Conservation (phyloP, 2,113 vertebrate genomes). For the Guaruba guarouba region DNA sequence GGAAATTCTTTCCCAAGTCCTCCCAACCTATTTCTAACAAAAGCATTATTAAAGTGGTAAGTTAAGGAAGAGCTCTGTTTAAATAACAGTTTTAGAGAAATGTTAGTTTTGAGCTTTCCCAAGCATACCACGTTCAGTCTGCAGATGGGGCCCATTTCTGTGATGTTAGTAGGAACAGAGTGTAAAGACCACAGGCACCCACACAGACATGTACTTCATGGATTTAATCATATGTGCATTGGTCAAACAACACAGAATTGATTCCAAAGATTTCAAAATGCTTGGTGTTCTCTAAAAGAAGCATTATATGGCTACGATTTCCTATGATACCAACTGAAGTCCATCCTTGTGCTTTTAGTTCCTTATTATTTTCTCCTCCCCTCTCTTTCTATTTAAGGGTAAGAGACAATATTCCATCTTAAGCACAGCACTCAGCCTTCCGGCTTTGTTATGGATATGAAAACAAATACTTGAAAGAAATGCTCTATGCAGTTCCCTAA, state of each 20-base stretch:
- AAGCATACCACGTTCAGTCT: neutral
- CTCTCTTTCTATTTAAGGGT: neutral
- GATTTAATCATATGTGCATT: neutral
- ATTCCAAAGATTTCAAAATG: neutral
- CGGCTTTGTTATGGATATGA: neutral
- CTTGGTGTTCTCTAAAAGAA: neutral
- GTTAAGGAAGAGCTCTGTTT: neutral
- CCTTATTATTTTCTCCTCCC: rapidly evolving
- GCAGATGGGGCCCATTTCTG: neutral
- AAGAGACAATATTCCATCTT: neutral
- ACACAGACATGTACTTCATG: neutral
- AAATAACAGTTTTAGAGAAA: neutral
- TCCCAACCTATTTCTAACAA: neutral
- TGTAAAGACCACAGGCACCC: neutral
- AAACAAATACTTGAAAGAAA: neutral
- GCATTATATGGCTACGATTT: neutral
- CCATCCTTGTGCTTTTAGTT: neutral
- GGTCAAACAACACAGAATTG: neutral
- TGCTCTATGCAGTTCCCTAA: neutral
- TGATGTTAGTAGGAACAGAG: neutral
- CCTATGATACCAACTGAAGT: neutral
- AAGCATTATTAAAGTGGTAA: neutral
- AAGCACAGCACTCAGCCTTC: neutral
- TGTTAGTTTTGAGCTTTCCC: neutral
- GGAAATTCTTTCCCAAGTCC: neutral